Evolutionary conservation across 1,140 invertebrate genomes (phyloP).

Genomic region (Gryon sp.): DNA sequence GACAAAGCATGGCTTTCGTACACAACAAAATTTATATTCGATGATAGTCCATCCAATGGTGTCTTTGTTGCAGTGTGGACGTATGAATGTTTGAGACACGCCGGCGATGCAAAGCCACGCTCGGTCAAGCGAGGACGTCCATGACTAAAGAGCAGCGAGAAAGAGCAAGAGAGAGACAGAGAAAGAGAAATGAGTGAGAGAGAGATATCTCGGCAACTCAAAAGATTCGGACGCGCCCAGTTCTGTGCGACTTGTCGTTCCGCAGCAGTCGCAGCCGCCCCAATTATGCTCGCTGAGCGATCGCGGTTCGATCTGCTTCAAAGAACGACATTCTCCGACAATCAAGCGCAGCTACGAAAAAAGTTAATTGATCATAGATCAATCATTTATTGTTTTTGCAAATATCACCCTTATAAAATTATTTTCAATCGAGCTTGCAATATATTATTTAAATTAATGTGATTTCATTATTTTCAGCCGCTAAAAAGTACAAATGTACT

Average conservation of each 20-base stretch:
- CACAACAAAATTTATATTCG: constrained; percentile 47
- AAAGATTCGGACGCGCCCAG: constrained; percentile 49
- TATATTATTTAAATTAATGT: constrained; percentile 8
- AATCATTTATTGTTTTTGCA: constrained; percentile 55
- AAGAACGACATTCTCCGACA: constrained; percentile 51
- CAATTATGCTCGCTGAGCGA: constrained; percentile 52
- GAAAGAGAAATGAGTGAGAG: too few relatives aligned
- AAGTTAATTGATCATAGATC: constrained; percentile 64
- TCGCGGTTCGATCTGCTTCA: constrained; percentile 52
- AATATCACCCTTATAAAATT: background rate
- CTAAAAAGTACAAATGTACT: too few relatives aligned
- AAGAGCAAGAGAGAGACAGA: too few relatives aligned
- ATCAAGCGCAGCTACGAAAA: constrained; percentile 41
- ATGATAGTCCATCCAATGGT: constrained; percentile 41
- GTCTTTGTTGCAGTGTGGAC: constrained; percentile 41
- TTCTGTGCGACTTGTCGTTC: constrained; percentile 40
- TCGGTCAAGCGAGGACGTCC: constrained; percentile 28
- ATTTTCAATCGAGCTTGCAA: constrained; percentile 3
- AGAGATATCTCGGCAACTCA: constrained; percentile 42
- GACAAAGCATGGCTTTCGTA: constrained; percentile 28
- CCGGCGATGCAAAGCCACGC: constrained; percentile 31
- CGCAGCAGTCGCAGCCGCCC: constrained; percentile 26
- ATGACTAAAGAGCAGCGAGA: constrained; percentile 36
- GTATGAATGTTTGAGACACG: constrained; percentile 35
- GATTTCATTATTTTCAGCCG: too few relatives aligned